These are phyloP conservation scores for Darwinula stevensoni DNA, from an alignment of 2,888 invertebrate genomes.

Conservation along the genomic window DNA sequence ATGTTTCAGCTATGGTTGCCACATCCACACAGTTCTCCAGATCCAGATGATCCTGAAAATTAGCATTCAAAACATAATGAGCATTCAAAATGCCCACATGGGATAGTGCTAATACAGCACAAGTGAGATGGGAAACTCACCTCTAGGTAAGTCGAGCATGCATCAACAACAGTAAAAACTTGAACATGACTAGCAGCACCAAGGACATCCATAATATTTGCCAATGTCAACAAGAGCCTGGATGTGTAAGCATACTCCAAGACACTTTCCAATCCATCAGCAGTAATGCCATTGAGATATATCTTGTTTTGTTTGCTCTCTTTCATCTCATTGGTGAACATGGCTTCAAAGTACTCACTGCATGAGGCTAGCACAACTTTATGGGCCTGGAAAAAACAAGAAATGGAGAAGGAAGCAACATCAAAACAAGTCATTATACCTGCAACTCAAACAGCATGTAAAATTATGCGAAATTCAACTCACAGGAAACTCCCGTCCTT, in stretches of 20 bases:
- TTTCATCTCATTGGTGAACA: slow-evolving; percentile 38
- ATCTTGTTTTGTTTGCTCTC: slow-evolving; percentile 33
- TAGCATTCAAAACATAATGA: no score
- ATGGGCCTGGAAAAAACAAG: slow-evolving; percentile 25
- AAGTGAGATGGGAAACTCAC: no score
- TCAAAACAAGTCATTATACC: no score
- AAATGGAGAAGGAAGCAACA: slow-evolving; percentile 5
- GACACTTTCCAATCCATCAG: slow-evolving; percentile 28
- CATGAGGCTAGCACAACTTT: slow-evolving; percentile 36
- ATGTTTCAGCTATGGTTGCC: slow-evolving; percentile 33
- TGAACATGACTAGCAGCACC: slow-evolving; percentile 36
- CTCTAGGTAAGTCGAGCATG: slow-evolving; percentile 29
- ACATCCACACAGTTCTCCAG: slow-evolving; percentile 39
- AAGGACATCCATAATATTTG: slow-evolving; percentile 33
- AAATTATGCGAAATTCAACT: not conserved
- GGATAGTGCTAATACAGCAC: no score
- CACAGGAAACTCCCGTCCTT: slow-evolving; percentile 24
- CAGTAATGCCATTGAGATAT: slow-evolving; percentile 30
- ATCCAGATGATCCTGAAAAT: slow-evolving; percentile 27
- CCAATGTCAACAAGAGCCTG: slow-evolving; percentile 26
- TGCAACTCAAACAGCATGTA: no score
- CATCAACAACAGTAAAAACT: slow-evolving; percentile 30
- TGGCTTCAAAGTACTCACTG: slow-evolving; percentile 40
- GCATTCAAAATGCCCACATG: no score
- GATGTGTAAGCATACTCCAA: slow-evolving; percentile 38